These are phyloP conservation scores for Pocillopora verrucosa DNA, from an alignment of 64 coral and sea anemone genomes.

Conservation along the genomic window DNA sequence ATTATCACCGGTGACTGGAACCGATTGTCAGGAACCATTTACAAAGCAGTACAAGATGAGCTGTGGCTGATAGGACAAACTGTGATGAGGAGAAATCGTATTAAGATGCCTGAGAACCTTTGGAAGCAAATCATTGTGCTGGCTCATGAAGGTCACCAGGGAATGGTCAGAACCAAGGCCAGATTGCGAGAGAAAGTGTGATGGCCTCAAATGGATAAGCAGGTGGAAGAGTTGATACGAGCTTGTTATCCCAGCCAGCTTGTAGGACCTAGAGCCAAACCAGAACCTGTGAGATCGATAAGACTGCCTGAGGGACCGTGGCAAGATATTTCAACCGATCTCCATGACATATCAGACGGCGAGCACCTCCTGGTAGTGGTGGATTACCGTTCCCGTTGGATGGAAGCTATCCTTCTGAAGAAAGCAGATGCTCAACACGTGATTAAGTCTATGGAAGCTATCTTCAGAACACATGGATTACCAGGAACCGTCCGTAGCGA, in stretches of 20 bases:
- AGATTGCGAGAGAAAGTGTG: background rate
- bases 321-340: constrained; percentile 6
- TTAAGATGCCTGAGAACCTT: background rate
- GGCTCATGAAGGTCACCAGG: constrained; percentile 7
- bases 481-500: constrained; percentile 6
- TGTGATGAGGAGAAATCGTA: constrained; percentile 11
- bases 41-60: constrained; percentile 28
- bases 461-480: constrained; percentile 32
- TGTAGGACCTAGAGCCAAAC: constrained; percentile 29
- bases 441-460: constrained; percentile 14
- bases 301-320: constrained; percentile 21
- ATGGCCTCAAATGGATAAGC: constrained; percentile 25
- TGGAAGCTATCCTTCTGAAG: constrained; percentile 13
- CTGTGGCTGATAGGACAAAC: constrained; percentile 10
- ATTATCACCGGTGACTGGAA: background rate
- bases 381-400: constrained; percentile 26
- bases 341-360: background rate
- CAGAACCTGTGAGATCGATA: constrained; percentile 21
- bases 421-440: constrained; percentile 8
- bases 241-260: constrained; percentile 34
- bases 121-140: background rate
- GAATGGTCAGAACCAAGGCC: constrained; percentile 32
- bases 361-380: constrained; percentile 3
- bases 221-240: constrained; percentile 7
- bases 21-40: background rate